Base-by-base conservation (phyloP, 2,888 invertebrate species). In the Eupithecia vulgata region DNA sequence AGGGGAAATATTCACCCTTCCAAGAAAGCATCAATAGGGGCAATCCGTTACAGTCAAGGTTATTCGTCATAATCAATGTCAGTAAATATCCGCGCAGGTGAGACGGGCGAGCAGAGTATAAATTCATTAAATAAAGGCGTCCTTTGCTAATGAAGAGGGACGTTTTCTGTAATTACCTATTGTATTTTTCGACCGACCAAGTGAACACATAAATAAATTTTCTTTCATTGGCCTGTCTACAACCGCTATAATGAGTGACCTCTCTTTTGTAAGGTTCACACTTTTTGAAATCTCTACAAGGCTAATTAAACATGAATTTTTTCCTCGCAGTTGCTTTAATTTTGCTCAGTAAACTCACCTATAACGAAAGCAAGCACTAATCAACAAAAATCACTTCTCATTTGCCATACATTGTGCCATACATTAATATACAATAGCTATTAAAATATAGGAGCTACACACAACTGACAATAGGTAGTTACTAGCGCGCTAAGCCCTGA, bases 101-200 rank as follows among this genome's bases (percentile, higher is more conserved):
- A 57, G 62, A 67, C n/a, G 21, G 68, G 59, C 12, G 37, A 21
- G 61, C 65, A 74, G 79, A 88, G 88, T 85, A 88, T 90, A 91
- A 90, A 92, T 89, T 92, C 79, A 90, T 91, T 89, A 89, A 82
- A 81, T 83, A 91, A 90, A 86, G 87, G 86, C 88, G 87, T 84
- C 88, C 85, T 87, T 80, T 78, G 71, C 82, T 92, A 93, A 93
- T 91, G 90, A 93, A 91, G 92, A 93, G 90, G 85, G 93, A 92
- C 91, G 91, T 89, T 88, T 88, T 87, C 87, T 92, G 86, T 92
- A 92, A 92, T 94, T 93, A 92, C 90, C 90, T 91, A 90, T 91
- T 89, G 88, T 91, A 92, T 93, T 92, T 93, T 93, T 93, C 85
- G 87, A 84, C 87, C 87, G 87, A 90, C 87, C 86, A 86, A 82